Conservation (phyloP, 2,888 invertebrate genomes). For the Parelbella ahira region DNA sequence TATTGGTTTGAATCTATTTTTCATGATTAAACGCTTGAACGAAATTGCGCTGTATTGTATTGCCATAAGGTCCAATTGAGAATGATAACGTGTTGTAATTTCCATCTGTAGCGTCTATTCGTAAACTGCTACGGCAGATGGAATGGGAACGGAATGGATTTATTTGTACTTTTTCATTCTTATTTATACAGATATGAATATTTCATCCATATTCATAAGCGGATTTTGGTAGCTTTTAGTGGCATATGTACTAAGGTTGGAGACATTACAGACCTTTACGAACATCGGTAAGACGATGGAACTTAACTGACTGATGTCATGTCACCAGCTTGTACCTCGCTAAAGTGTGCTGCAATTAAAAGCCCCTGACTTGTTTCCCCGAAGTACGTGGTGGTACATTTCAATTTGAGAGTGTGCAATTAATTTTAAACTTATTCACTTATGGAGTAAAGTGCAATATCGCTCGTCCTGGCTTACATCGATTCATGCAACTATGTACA, state of each 20-base stretch:
- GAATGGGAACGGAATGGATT: constrained; percentile 11
- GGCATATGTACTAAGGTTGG: too few relatives aligned
- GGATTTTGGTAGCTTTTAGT: not conserved
- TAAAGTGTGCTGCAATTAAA: too few relatives aligned
- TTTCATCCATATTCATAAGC: not conserved
- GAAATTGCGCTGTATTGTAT: constrained; percentile 1
- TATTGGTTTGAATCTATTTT: constrained; percentile 16
- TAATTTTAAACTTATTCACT: too few relatives aligned
- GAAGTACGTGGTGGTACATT: too few relatives aligned
- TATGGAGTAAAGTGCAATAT: too few relatives aligned
- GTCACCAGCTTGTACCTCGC: too few relatives aligned
- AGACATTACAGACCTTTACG: too few relatives aligned
- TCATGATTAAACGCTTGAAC: not conserved
- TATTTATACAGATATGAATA: not conserved
- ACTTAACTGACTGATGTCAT: too few relatives aligned
- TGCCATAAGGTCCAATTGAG: not conserved
- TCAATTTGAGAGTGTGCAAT: too few relatives aligned
- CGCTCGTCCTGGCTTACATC: too few relatives aligned
- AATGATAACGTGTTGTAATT: not conserved
- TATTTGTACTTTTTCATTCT: constrained; percentile 4
- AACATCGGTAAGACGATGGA: too few relatives aligned
- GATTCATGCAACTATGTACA: not conserved
- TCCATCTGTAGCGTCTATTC: constrained; percentile 4
- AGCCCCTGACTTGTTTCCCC: too few relatives aligned
- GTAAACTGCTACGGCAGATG: constrained; percentile 10